These are phyloP conservation scores for Conopomorpha cramerella DNA, from an alignment of 1,140 invertebrate genomes.

Conservation along the genomic window DNA sequence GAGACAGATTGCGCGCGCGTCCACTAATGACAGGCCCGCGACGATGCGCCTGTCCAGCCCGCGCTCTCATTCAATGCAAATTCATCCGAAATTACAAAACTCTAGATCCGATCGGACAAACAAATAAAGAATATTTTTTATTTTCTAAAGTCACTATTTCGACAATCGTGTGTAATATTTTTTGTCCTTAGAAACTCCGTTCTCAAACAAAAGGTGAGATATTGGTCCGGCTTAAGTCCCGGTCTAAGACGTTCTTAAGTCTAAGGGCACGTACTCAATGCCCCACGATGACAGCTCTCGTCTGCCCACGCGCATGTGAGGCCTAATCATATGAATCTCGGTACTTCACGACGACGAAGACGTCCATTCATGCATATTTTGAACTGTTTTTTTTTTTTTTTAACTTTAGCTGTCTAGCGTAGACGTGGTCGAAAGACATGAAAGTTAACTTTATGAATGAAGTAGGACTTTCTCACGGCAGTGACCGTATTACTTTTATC, in stretches of 20 bases:
- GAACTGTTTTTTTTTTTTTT: slow-evolving; percentile 36
- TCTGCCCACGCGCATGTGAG: slow-evolving; percentile 40
- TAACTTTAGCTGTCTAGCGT: slow-evolving; percentile 16
- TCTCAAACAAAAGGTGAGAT: too few species aligned
- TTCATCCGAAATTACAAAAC: too few species aligned
- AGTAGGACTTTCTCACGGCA: too few species aligned
- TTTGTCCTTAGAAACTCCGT: too few species aligned
- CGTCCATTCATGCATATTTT: slow-evolving; percentile 42
- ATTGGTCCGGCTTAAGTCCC: too few species aligned
- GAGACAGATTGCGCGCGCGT: slow-evolving; percentile 34
- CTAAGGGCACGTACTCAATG: slow-evolving; percentile 31
- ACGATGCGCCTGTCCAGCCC: slow-evolving; percentile 36
- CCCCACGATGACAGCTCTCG: slow-evolving; percentile 42
- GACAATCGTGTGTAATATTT: too few species aligned
- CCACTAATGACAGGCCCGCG: slow-evolving; percentile 52
- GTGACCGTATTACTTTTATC: too few species aligned
- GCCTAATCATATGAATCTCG: slow-evolving; percentile 44
- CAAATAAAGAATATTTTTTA: slow-evolving; percentile 7
- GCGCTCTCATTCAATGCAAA: slow-evolving; percentile 52
- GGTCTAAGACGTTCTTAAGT: slow-evolving; percentile 16
- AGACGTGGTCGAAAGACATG: too few species aligned
- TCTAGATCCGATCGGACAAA: too few species aligned
- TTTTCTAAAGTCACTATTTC: too few species aligned
- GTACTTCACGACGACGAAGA: slow-evolving; percentile 13
- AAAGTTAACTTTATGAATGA: too few species aligned